A percentile compares a stretch with the other conserved stretches of the same genome.
Conservation (phyloP, 2,113 vertebrate genomes). For the Myotis davidii region DNA sequence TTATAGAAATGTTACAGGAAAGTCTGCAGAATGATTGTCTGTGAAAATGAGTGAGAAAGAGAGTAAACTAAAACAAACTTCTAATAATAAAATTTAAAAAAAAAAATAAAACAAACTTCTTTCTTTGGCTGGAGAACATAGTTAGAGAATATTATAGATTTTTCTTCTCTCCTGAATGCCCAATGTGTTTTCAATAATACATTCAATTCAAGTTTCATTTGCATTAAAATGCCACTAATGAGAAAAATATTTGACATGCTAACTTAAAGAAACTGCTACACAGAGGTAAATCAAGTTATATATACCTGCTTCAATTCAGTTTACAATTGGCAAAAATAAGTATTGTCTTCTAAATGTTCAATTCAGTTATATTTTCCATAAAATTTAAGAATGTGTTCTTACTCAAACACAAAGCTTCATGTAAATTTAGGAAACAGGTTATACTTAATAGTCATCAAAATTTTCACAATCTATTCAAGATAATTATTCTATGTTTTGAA, state of each 20-base stretch:
- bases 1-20: neutral
- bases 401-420: neutral
- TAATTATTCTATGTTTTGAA: neutral
- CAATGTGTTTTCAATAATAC: neutral
- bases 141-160: neutral
- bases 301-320: neutral
- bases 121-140: neutral
- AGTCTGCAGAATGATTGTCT: neutral
- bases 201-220: constrained; percentile 34
- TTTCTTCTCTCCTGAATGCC: neutral
- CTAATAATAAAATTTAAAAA: too few species aligned
- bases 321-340: neutral
- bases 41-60: neutral
- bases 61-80: neutral
- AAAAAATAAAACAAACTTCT: neutral
- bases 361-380: neutral
- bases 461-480: neutral
- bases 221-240: constrained; percentile 31
- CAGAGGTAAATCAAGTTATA: neutral
- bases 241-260: constrained; percentile 9
- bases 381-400: neutral
- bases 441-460: neutral
- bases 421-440: neutral
- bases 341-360: neutral
- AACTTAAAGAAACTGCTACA: neutral